These are phyloP conservation scores for Sminthurides aquaticus DNA, from an alignment of 2,888 invertebrate species.

Conservation along the genomic window DNA sequence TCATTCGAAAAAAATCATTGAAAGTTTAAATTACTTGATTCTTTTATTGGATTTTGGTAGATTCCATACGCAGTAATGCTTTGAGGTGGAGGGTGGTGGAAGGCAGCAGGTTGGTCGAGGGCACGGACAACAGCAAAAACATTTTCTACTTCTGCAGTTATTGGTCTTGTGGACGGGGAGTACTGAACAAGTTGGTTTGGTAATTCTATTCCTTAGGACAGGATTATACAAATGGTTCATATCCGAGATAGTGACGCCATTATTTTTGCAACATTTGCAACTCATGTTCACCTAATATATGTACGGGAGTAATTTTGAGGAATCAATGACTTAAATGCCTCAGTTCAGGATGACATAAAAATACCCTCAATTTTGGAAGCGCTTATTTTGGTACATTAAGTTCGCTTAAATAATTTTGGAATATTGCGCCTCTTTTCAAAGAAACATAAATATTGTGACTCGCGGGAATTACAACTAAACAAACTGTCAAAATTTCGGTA, in stretches of 20 bases:
- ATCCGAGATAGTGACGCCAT: conserved; percentile 23
- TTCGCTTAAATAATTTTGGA: too few species aligned
- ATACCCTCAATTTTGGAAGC: too few species aligned
- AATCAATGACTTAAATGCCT: too few species aligned
- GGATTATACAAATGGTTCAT: conserved; percentile 32
- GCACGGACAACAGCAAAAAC: background rate
- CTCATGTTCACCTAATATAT: background rate
- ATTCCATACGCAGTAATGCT: conserved; percentile 33
- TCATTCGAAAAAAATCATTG: background rate
- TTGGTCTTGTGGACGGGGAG: background rate
- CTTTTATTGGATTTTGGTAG: conserved; percentile 36
- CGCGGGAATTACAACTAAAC: too few species aligned
- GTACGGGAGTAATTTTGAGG: too few species aligned
- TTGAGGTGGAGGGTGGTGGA: background rate
- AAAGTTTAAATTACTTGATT: conserved; percentile 9
- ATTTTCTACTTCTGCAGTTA: background rate
- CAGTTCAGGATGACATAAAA: too few species aligned
- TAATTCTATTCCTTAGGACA: conserved; percentile 1
- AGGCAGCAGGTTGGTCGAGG: background rate
- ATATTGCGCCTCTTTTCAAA: too few species aligned
- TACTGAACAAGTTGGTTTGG: background rate
- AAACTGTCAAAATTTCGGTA: too few species aligned
- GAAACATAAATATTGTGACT: too few species aligned
- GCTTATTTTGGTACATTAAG: too few species aligned
- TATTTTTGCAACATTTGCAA: background rate